Percentiles rank a stretch among this genome's conserved stretches.
Conservation (phyloP, 2,113 vertebrate genomes). For the Sialia sialis region DNA sequence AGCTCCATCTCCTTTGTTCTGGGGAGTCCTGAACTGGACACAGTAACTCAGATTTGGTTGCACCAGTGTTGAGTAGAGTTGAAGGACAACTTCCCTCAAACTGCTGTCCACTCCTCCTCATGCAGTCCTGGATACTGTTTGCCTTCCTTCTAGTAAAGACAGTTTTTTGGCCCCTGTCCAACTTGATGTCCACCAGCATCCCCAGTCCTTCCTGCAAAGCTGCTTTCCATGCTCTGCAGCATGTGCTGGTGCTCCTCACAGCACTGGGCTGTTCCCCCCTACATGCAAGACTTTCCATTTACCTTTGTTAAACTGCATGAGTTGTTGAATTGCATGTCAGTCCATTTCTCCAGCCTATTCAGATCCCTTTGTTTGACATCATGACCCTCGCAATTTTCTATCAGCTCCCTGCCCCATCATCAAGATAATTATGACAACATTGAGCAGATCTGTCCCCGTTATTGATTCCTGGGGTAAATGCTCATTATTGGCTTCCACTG, state of each 20-base stretch:
- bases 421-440: not conserved
- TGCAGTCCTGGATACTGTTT: not conserved
- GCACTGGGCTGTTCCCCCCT: not conserved
- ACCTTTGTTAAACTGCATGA: not conserved
- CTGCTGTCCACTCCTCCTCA: not conserved
- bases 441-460: not conserved
- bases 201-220: not conserved
- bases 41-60: not conserved
- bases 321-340: not conserved
- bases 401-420: not conserved
- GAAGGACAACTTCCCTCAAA: not conserved
- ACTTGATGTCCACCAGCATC: not conserved
- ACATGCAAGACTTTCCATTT: not conserved
- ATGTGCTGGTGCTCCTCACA: fast-evolving
- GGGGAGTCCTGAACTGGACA: not conserved
- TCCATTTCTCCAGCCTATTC: not conserved
- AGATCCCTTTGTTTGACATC: not conserved
- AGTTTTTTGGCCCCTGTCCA: not conserved
- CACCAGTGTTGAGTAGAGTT: not conserved
- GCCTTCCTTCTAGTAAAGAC: not conserved
- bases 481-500: not conserved
- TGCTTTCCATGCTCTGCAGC: not conserved
- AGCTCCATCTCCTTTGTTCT: not conserved
- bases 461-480: not conserved
- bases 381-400: not conserved